Evolutionary conservation across 2,113 vertebrate species (phyloP).

Genomic region (Tenebrosternarchus preto): DNA sequence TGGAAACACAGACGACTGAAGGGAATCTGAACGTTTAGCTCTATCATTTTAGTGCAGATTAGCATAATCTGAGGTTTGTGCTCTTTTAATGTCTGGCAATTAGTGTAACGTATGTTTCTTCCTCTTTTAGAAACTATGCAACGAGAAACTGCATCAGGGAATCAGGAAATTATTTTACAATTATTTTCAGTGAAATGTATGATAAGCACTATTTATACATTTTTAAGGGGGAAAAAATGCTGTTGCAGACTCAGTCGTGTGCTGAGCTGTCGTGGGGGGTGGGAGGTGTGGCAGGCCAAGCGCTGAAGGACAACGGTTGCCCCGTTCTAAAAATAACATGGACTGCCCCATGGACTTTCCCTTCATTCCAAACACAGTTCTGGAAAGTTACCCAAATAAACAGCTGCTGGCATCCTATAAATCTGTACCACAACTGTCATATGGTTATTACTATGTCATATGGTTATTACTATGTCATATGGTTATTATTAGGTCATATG

Average conservation of each 20-base stretch:
- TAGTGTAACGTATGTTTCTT: constrained; percentile 29
- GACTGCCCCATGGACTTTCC: constrained; percentile 58
- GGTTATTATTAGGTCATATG: too few species aligned
- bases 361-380: constrained; percentile 26
- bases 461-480: too few species aligned
- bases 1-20: constrained; percentile 21
- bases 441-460: too few species aligned
- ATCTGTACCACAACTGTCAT: background rate
- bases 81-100: constrained; percentile 19
- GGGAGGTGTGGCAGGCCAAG: too few species aligned
- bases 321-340: constrained; percentile 61
- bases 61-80: constrained; percentile 26
- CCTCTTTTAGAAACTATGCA: background rate
- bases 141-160: background rate
- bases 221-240: too few species aligned
- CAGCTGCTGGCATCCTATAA: constrained; percentile 23
- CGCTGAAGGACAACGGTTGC: constrained; percentile 40
- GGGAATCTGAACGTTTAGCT: constrained; percentile 35
- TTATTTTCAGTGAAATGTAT: too few species aligned
- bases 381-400: constrained; percentile 42
- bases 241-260: too few species aligned
- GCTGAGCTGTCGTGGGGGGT: too few species aligned
- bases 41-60: constrained; percentile 31
- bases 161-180: too few species aligned
- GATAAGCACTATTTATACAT: too few species aligned